Evolutionary conservation across 2,888 invertebrate genomes (phyloP).

Genomic region (Tanytarsus gracilentus): DNA sequence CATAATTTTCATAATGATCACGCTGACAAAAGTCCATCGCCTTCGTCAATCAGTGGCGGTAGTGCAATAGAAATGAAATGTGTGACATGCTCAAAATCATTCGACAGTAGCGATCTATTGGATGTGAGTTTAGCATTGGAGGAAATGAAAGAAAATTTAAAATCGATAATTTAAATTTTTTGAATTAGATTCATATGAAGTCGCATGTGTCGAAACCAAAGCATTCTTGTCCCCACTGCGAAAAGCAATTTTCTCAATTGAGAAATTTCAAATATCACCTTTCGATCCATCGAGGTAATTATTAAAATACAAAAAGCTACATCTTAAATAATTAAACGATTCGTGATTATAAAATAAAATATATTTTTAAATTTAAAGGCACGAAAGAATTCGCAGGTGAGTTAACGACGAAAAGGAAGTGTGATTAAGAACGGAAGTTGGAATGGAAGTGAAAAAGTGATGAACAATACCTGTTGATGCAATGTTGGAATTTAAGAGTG

Average conservation of each 20-base stretch:
- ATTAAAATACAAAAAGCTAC: too few relatives aligned
- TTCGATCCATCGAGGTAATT: slow-evolving; percentile 72
- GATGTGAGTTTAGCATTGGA: slow-evolving; percentile 8
- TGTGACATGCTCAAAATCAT: slow-evolving; percentile 11
- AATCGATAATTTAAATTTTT: slow-evolving; percentile 30
- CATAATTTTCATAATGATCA: background rate
- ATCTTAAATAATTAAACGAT: too few relatives aligned
- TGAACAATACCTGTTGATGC: background rate
- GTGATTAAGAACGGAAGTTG: background rate
- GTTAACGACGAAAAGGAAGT: background rate
- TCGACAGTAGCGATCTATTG: slow-evolving; percentile 14
- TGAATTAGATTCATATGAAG: slow-evolving; percentile 39
- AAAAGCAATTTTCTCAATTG: slow-evolving; percentile 72
- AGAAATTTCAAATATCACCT: slow-evolving; percentile 77
- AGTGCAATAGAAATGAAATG: too few relatives aligned
- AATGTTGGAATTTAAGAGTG: background rate
- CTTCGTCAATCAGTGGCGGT: background rate
- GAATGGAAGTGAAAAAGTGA: background rate
- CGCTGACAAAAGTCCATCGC: background rate
- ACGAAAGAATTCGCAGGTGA: slow-evolving; percentile 63
- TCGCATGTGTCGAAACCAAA: slow-evolving; percentile 43
- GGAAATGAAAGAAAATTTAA: background rate
- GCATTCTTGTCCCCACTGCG: slow-evolving; percentile 67
- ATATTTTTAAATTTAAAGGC: too few relatives aligned
- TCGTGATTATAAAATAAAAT: too few relatives aligned